Evolutionary conservation across 2,113 vertebrate genomes (phyloP).

Genomic region (Miniopterus natalensis): DNA sequence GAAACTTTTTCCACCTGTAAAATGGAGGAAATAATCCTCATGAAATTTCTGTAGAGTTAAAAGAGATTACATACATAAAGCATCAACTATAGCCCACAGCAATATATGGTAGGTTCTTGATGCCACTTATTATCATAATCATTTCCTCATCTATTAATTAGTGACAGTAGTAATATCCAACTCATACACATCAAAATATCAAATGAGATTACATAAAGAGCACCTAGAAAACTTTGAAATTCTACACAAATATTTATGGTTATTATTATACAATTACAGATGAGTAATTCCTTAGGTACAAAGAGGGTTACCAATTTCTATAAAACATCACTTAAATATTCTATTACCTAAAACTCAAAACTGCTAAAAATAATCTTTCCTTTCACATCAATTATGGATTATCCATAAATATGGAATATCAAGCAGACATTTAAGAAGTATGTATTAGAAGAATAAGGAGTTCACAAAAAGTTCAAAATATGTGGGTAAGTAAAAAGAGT

Average conservation of each 20-base stretch:
- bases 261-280: not conserved
- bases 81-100: not conserved
- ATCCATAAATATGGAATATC: not conserved
- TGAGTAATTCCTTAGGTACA: not conserved
- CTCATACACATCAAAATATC: constrained; percentile 12
- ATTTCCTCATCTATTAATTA: not conserved
- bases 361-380: constrained; percentile 56
- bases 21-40: constrained; percentile 8
- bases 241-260: constrained; percentile 23
- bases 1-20: not conserved
- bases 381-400: not conserved
- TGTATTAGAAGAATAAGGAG: not conserved
- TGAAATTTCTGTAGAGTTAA: constrained; percentile 1
- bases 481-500: not conserved
- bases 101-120: not conserved
- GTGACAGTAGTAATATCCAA: not conserved
- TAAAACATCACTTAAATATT: not conserved
- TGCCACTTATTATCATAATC: not conserved
- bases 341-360: constrained; percentile 17
- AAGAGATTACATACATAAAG: constrained; percentile 3
- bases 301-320: constrained; percentile 19
- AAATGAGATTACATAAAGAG: constrained; percentile 51
- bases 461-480: constrained; percentile 51
- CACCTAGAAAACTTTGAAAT: not conserved
- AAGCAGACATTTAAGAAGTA: constrained; percentile 9